These are phyloP conservation scores for Tipula vernalis DNA, from an alignment of 2,888 invertebrate genomes.

Conservation along the genomic window DNA sequence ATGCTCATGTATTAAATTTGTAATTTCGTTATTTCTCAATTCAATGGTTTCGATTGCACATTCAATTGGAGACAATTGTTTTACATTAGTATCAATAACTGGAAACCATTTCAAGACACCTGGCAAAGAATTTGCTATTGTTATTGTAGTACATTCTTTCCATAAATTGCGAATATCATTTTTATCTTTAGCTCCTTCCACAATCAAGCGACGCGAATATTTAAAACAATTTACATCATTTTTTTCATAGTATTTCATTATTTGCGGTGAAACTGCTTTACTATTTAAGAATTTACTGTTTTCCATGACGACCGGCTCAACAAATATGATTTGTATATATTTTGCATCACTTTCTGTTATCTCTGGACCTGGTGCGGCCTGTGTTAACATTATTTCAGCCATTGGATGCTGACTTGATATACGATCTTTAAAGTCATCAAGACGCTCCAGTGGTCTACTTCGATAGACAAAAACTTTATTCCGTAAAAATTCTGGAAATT, in stretches of 20 bases:
- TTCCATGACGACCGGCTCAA: conserved; percentile 79
- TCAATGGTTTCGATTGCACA: conserved; percentile 86
- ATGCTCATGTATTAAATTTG: conserved; percentile 60
- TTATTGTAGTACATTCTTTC: conserved; percentile 77
- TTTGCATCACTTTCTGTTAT: conserved; percentile 65
- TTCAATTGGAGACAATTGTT: conserved; percentile 64
- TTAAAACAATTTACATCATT: conserved; percentile 85
- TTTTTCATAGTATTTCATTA: conserved; percentile 63
- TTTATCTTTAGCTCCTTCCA: conserved; percentile 36
- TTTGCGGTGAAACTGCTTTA: conserved; percentile 68
- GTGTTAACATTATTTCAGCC: conserved; percentile 71
- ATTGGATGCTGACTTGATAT: conserved; percentile 80
- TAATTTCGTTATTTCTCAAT: conserved; percentile 59
- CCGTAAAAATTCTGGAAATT: conserved; percentile 74
- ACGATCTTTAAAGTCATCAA: conserved; percentile 76
- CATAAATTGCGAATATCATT: conserved; percentile 69
- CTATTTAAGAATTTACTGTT: conserved; percentile 60
- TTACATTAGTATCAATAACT: conserved; percentile 47
- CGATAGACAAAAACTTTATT: conserved; percentile 65
- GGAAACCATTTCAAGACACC: conserved; percentile 87
- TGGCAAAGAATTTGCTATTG: conserved; percentile 42
- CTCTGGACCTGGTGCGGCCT: conserved; percentile 71
- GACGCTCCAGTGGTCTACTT: conserved; percentile 81
- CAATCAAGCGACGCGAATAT: conserved; percentile 60
- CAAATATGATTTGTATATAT: conserved; percentile 88